A percentile compares a stretch with the other conserved stretches of the same genome.
These are phyloP conservation scores for Urocyon cinereoargenteus DNA, from an alignment of 2,797 vertebrate species.

Conservation along the genomic window DNA sequence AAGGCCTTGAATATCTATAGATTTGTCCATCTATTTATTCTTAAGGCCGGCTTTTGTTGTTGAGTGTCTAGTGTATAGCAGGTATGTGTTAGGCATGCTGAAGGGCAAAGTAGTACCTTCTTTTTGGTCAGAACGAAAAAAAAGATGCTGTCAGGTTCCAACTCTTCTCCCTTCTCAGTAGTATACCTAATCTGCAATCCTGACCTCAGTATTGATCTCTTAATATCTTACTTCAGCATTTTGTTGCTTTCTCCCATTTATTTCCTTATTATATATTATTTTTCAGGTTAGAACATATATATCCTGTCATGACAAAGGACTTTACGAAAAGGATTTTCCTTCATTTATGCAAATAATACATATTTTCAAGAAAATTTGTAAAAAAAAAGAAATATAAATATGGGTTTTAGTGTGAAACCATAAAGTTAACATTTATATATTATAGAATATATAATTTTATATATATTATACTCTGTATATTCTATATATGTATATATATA, in stretches of 20 bases:
- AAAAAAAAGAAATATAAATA: background rate
- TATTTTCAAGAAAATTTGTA: background rate
- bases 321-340: background rate
- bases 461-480: no score
- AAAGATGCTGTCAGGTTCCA: background rate
- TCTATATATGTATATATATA: no score
- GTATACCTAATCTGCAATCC: background rate
- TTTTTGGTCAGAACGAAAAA: background rate
- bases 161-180: background rate
- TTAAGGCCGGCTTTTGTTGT: background rate
- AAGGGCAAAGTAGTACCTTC: background rate
- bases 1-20: background rate
- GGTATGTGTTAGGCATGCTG: background rate
- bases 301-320: background rate
- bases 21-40: background rate
- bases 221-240: background rate
- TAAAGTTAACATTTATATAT: background rate
- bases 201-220: background rate
- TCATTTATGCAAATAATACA: background rate
- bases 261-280: background rate
- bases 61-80: background rate
- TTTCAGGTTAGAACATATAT: slow-evolving; percentile 36
- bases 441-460: no score
- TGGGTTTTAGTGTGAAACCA: background rate
- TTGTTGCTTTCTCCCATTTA: background rate